Evolutionary conservation across 2,797 vertebrate genomes (phyloP).

Genomic region (Pampus argenteus): DNA sequence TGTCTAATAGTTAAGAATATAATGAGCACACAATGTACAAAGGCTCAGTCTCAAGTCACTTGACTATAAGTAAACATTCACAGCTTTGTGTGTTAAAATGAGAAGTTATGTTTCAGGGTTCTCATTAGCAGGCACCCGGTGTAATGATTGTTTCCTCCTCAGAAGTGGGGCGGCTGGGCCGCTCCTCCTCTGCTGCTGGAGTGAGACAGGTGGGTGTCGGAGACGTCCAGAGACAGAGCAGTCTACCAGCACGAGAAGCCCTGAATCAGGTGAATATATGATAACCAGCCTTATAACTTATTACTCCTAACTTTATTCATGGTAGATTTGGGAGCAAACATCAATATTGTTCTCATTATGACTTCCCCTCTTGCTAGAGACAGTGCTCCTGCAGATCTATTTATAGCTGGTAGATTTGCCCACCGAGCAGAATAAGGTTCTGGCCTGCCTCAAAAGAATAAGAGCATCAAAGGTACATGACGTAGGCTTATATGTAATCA

Average conservation of each 20-base stretch:
- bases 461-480: constrained; percentile 64
- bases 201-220: constrained; percentile 88
- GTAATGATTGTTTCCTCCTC: constrained; percentile 70
- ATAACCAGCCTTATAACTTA: constrained; percentile 26
- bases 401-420: constrained; percentile 80
- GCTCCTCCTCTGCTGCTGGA: constrained; percentile 93
- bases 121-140: constrained; percentile 54
- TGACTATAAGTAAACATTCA: constrained; percentile 7
- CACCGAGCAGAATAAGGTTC: constrained; percentile 77
- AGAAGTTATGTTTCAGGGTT: constrained; percentile 46
- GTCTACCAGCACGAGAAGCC: constrained; percentile 88
- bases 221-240: constrained; percentile 90
- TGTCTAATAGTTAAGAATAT: constrained; percentile 20
- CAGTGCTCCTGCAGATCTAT: constrained; percentile 76
- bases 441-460: constrained; percentile 61
- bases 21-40: constrained; percentile 22
- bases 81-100: constrained; percentile 27
- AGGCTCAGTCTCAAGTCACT: constrained; percentile 4
- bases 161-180: constrained; percentile 94
- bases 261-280: constrained; percentile 86
- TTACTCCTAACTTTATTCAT: constrained; percentile 53
- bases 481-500: constrained; percentile 56
- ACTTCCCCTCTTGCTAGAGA: constrained; percentile 71
- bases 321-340: constrained; percentile 52
- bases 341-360: constrained; percentile 74